Evolutionary conservation across 2,888 invertebrate genomes (phyloP), one percentile per base, ranked within the genome.

Genomic region (Malachius bipustulatus): DNA sequence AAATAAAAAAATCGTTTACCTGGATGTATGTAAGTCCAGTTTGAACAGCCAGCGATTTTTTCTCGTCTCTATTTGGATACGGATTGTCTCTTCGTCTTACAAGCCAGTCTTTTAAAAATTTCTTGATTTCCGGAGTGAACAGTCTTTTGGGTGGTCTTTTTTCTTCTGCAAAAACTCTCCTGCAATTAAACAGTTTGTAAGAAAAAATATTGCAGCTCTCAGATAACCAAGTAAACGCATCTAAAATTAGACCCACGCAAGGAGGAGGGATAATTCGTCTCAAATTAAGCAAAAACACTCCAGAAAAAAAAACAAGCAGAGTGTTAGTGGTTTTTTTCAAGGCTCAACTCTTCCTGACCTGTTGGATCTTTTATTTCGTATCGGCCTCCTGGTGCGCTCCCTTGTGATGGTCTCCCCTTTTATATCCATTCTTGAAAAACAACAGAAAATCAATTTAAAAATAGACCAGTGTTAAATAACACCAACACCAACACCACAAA

Each of bases 61-160:
- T 82, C 57, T 82, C 82, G 47, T 80, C 80, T 40, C 82, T 65
- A 52, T 77, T 81, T 1, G 82, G 82, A 59, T 82, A 82, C 0
- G 82, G 82, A 57, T 82, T 81, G 44, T 82, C 81, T 55, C 82
- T 69, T 47, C 82, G 66, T 28, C 82, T 65, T 10, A 82, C 73
- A 9, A 82, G 65, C 82, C 82, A 82, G 51, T 80, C 79, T 62
- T 82, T 82, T 14, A 82, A 65, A 62, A 74, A 78, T 42, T 75
- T 68, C 54, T 82, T 82, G 49, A 82, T 82, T 67, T 82, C 82
- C 36, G 82, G 82, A 6, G 82, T 82, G 57, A 82, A 82, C 14
- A 82, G 66, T 42, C 80, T 67, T 55, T 82, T 82, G 33, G 75
- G 71, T 16, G 77, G 75, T 30, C 79, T 70, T 51, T 69, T 70